phyloP scores from a whole-genome alignment of 2,797 vertebrate species.

The Gadopsis bispinosus region DNA sequence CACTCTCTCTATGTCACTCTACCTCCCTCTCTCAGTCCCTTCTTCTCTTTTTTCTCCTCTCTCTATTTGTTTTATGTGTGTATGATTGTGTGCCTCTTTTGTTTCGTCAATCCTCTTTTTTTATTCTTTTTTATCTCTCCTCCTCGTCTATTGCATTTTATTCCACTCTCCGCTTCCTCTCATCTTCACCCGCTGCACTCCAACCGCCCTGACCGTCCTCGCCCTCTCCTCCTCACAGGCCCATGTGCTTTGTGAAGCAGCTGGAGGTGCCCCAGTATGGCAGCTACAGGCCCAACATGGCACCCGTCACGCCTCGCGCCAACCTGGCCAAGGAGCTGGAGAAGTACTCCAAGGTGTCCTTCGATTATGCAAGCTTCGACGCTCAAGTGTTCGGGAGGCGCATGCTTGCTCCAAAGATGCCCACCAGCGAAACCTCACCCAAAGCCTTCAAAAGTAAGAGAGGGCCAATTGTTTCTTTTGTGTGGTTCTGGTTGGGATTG shows the following conservation, averaged over 20 bases:
- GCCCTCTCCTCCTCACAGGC: conserved; percentile 81
- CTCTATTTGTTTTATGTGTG: conserved; percentile 33
- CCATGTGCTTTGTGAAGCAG: conserved; percentile 99
- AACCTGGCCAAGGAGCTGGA: conserved; percentile 98
- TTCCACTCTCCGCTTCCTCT: conserved; percentile 11
- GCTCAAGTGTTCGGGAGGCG: conserved; percentile 99
- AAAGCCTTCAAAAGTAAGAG: conserved; percentile 99
- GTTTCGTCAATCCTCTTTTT: conserved; percentile 41
- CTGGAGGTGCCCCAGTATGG: conserved; percentile 95
- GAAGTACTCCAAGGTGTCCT: conserved; percentile 99
- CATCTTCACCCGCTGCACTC: background rate
- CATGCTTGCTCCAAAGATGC: conserved; percentile 98
- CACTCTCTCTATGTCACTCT: conserved; percentile 66
- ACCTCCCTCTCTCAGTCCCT: conserved; percentile 48
- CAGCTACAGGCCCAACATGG: conserved; percentile 92
- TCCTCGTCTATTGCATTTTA: conserved; percentile 9
- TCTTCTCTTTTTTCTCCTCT: conserved; percentile 8
- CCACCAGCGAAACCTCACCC: conserved; percentile 97
- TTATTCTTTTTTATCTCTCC: conserved; percentile 15
- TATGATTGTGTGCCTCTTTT: conserved; percentile 42
- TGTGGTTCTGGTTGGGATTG: no score
- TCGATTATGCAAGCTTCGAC: conserved; percentile 99
- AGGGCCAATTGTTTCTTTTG: background rate
- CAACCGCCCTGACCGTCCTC: conserved; percentile 22
- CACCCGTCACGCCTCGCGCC: conserved; percentile 92